Percentiles rank a stretch among this genome's conserved stretches.
Evolutionary conservation across 92 coral and sea anemone genomes (phyloP).

Genomic region (Bergia puertoricense): DNA sequence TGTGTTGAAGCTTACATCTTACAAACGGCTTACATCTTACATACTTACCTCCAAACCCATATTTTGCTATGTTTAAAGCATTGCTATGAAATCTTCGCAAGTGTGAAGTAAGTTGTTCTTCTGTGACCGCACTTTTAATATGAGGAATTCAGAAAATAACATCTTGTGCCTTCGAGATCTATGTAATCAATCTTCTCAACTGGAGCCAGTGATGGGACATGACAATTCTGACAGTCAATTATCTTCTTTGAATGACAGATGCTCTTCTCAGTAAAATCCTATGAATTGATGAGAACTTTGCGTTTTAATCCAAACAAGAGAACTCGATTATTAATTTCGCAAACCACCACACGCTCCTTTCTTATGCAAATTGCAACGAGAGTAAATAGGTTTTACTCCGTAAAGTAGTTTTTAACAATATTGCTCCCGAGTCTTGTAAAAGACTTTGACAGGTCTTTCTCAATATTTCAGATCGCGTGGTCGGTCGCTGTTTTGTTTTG

Average conservation of each 20-base stretch:
- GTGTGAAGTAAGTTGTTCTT: neutral
- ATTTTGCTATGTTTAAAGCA: neutral
- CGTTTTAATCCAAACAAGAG: slow-evolving; percentile 21
- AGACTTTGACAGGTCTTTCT: neutral
- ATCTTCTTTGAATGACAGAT: neutral
- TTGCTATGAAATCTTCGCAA: neutral
- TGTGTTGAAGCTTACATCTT: neutral
- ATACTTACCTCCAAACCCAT: neutral
- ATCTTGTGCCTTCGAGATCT: neutral
- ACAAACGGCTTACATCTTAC: neutral
- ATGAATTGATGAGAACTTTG: slow-evolving; percentile 17
- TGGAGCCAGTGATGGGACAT: neutral
- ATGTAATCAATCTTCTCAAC: neutral
- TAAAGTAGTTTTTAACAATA: too few species aligned
- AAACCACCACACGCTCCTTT: slow-evolving; percentile 13
- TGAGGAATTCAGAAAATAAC: neutral
- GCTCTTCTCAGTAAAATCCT: neutral
- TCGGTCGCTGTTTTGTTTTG: neutral
- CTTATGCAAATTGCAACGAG: slow-evolving; percentile 6
- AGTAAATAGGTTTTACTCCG: neutral
- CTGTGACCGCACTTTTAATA: neutral
- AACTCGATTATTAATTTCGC: slow-evolving; percentile 18
- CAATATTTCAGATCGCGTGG: neutral
- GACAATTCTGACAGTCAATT: neutral
- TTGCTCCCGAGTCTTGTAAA: neutral